phyloP scores from a whole-genome alignment of 2,888 invertebrate genomes.

The Cephus sareptanus region DNA sequence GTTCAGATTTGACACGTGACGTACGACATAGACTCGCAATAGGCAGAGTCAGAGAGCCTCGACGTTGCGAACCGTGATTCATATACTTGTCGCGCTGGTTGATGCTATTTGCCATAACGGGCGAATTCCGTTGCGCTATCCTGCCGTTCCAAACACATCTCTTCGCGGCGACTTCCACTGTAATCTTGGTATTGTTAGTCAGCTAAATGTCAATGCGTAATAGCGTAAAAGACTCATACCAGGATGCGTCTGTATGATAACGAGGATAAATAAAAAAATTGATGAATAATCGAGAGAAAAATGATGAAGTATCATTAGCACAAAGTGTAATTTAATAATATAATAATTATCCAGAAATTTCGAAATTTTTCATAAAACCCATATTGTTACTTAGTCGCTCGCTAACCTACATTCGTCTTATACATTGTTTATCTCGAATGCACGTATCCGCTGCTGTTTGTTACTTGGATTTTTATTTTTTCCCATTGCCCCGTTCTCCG shows the following conservation, averaged over 20 bases:
- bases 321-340: neutral
- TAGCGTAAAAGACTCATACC: neutral
- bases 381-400: neutral
- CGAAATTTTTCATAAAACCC: neutral
- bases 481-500: neutral
- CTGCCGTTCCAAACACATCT: conserved; percentile 10
- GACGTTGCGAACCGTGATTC: conserved; percentile 19
- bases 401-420: neutral
- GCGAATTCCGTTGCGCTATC: conserved; percentile 19
- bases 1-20: neutral
- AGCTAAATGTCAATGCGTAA: neutral
- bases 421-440: neutral
- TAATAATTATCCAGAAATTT: neutral
- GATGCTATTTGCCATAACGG: conserved; percentile 15
- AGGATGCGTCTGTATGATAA: neutral
- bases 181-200: neutral
- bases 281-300: neutral
- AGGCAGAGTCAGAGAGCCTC: conserved; percentile 1
- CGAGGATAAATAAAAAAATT: neutral
- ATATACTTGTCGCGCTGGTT: conserved; percentile 18
- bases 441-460: neutral
- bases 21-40: conserved; percentile 2
- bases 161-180: neutral
- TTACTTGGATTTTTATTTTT: neutral
- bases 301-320: neutral